A percentile compares a stretch with the other conserved stretches of the same genome.
Evolutionary conservation across 2,888 invertebrate species (phyloP).

Genomic region (Chymomyza fuscimana): DNA sequence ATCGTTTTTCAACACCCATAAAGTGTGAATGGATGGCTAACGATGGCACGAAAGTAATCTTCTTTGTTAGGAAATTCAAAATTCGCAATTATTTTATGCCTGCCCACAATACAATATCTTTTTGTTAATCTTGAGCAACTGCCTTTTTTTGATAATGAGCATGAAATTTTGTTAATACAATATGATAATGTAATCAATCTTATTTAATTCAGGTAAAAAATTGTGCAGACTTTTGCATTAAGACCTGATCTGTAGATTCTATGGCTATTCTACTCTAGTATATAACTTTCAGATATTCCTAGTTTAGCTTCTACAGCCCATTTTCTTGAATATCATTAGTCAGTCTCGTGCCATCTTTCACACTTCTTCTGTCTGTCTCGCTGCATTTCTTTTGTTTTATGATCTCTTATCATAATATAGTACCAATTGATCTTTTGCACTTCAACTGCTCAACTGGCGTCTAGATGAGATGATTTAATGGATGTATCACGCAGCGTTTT

Average conservation of each 20-base stretch:
- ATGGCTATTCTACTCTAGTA: background rate
- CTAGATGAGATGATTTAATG: conserved; percentile 14
- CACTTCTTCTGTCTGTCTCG: conserved; percentile 24
- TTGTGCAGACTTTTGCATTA: too few species aligned
- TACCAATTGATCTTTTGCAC: conserved; percentile 68
- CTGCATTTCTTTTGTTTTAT: conserved; percentile 27
- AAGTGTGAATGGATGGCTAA: too few species aligned
- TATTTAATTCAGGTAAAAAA: too few species aligned
- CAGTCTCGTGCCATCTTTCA: conserved; percentile 28
- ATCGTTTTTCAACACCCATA: too few species aligned
- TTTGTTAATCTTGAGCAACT: too few species aligned
- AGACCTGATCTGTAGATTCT: background rate
- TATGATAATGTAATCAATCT: too few species aligned
- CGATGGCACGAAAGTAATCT: too few species aligned
- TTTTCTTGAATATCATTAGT: background rate
- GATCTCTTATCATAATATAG: conserved; percentile 43
- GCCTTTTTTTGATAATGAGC: too few species aligned
- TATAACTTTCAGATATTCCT: background rate
- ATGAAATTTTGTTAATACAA: too few species aligned
- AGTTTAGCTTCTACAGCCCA: background rate
- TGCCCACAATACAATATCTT: too few species aligned
- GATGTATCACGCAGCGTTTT: conserved; percentile 16
- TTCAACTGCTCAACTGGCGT: conserved; percentile 43
- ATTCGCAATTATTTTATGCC: too few species aligned
- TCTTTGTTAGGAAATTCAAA: too few species aligned